Conservation (phyloP, 2,113 vertebrate genomes). For the Sciurus niger region DNA sequence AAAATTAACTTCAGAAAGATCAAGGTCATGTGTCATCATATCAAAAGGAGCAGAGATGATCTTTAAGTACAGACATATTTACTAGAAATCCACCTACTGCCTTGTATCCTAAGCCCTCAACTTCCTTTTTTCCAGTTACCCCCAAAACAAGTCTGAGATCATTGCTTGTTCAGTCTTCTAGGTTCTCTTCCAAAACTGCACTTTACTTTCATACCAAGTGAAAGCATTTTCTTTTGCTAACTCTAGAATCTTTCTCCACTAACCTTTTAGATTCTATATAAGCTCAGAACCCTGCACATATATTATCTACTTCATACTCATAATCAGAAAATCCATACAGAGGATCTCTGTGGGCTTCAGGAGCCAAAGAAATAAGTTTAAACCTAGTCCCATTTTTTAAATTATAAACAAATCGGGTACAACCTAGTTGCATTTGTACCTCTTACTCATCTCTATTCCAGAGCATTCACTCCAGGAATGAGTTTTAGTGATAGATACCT, state of each 20-base stretch:
- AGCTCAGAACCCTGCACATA: neutral
- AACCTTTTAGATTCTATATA: neutral
- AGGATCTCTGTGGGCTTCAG: neutral
- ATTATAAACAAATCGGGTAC: too few relatives aligned
- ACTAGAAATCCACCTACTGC: neutral
- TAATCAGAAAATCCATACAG: neutral
- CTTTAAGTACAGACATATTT: neutral
- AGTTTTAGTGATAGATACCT: neutral
- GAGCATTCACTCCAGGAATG: neutral
- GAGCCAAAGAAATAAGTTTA: neutral
- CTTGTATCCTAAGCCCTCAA: neutral
- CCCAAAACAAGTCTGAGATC: neutral
- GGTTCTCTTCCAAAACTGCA: neutral
- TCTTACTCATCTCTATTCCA: neutral
- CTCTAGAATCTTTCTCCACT: neutral
- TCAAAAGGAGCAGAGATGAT: neutral
- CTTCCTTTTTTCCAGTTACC: neutral
- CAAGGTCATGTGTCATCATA: neutral
- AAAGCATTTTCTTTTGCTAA: neutral
- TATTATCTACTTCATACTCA: neutral
- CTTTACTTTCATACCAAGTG: slow-evolving; percentile 32
- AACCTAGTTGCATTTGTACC: neutral
- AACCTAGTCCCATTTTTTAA: neutral
- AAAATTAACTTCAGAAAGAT: slow-evolving; percentile 29
- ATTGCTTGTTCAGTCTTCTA: neutral